A percentile compares a stretch with the other conserved stretches of the same genome.
Evolutionary conservation across 2,888 invertebrate species (phyloP).

Genomic region (Machimus atricapillus): DNA sequence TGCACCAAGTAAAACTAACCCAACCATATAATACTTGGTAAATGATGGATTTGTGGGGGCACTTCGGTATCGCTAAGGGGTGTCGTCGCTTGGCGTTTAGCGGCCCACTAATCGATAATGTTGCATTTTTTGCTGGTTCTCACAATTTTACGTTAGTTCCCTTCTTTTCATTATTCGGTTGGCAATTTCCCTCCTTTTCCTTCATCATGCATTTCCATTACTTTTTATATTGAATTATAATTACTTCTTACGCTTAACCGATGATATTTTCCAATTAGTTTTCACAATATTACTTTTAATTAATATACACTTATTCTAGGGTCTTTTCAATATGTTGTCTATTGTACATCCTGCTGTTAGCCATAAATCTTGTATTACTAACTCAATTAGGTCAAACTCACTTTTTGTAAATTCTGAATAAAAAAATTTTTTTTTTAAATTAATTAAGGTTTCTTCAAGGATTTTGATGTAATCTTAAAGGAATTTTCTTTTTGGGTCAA

Average conservation of each 20-base stretch:
- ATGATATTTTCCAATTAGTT: neutral
- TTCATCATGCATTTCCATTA: slow-evolving; percentile 4
- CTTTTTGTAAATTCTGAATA: too few species aligned
- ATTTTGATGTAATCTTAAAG: too few species aligned
- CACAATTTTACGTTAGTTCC: slow-evolving; percentile 24
- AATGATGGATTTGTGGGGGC: slow-evolving; percentile 41
- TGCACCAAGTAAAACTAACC: slow-evolving; percentile 40
- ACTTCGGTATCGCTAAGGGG: slow-evolving; percentile 38
- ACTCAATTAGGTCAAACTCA: too few species aligned
- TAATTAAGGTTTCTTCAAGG: too few species aligned
- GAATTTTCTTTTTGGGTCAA: too few species aligned
- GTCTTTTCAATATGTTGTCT: too few species aligned
- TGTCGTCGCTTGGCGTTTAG: slow-evolving; percentile 39
- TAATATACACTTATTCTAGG: too few species aligned
- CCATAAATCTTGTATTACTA: too few species aligned
- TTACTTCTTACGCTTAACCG: neutral
- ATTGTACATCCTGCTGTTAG: too few species aligned
- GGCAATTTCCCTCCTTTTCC: slow-evolving; percentile 13
- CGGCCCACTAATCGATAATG: slow-evolving; percentile 50
- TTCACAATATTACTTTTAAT: too few species aligned
- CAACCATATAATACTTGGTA: slow-evolving; percentile 38
- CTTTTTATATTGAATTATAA: neutral
- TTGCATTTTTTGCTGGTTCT: slow-evolving; percentile 47
- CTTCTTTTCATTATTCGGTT: neutral
- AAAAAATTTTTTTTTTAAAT: too few species aligned